phyloP scores from a whole-genome alignment of 2,888 invertebrate species.

The Brachypalpus laphriformis region DNA sequence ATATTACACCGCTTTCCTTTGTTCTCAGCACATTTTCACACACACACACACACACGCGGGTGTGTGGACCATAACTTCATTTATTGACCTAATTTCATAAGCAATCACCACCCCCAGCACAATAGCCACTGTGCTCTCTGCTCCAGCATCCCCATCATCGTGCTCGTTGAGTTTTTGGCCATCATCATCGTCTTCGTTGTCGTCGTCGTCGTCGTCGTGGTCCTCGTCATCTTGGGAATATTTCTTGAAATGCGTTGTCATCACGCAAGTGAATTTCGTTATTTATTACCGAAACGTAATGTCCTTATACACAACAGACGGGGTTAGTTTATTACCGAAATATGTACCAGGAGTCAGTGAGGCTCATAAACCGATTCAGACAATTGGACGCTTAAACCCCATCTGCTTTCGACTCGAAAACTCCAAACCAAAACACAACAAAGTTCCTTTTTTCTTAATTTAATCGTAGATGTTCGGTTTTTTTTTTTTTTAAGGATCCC shows the following conservation, averaged over 20 bases:
- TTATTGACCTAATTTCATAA: constrained; percentile 74
- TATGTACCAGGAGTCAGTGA: constrained; percentile 57
- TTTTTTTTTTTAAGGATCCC: too few species aligned
- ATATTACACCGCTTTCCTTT: constrained; percentile 44
- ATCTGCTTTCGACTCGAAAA: not conserved
- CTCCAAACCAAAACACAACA: not conserved
- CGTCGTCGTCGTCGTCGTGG: not conserved
- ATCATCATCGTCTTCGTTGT: too few species aligned
- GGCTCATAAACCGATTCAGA: constrained; percentile 55
- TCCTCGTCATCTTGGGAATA: constrained; percentile 32
- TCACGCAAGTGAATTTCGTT: constrained; percentile 58
- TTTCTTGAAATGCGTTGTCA: constrained; percentile 66
- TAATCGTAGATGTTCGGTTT: constrained; percentile 1
- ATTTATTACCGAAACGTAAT: constrained; percentile 61
- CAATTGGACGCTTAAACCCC: constrained; percentile 57
- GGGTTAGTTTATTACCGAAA: constrained; percentile 53
- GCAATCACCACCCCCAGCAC: constrained; percentile 56
- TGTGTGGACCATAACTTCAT: constrained; percentile 64
- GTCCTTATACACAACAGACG: constrained; percentile 1
- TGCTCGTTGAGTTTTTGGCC: constrained; percentile 20
- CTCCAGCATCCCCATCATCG: constrained; percentile 14
- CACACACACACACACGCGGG: constrained; percentile 33
- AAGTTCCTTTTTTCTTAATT: constrained; percentile 26
- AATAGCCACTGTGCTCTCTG: constrained; percentile 5
- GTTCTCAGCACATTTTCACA: constrained; percentile 58